Evolutionary conservation across 23 tunicate species (phyloP), one percentile per base, ranked within the genome.

Genomic region (Styela plicata): DNA sequence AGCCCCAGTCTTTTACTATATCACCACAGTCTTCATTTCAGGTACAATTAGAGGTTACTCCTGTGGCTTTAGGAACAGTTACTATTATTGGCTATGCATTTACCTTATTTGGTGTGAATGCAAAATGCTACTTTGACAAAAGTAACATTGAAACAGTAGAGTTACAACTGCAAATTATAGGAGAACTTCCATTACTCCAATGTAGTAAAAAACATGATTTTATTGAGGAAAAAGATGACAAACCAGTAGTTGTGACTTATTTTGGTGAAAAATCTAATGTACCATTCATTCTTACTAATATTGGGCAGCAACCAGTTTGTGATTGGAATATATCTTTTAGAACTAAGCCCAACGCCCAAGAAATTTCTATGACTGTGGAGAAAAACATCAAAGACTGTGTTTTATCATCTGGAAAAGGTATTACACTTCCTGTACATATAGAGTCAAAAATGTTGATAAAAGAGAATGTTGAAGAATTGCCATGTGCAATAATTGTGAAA

Each of bases 81-180:
- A 63, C 31, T 16, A 84, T 89, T 17, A 69, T 37, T n/a, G 92
- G 97, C 17, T 91, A 91, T 82, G 84, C 83, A 73, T 69, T 74
- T 31, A 2, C 33, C 7, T 73, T 83, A 36, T 91, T 82, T 37
- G 97, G 90, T 31, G 70, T 86, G 29, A 52, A 68, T 28, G 85
- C 90, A 0, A 74, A 78, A 0, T 91, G 97, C 63, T 71, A 63
- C 10, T 91, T 91, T 71, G 25, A 36, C 30, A 32, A 75, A 52
- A 86, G 74, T 85, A 74, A 89, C 86, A 76, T 91, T 7, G 64
- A 73, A 78, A 70, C 84, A 3, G 52, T 74, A 70, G 74, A 82
- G 31, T 76, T 82, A 82, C 90, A 83, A 35, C 69, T 91, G 20
- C 80, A 91, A 33, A 82, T 91, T 24, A 64, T 84, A 5, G 76